Percentiles rank a stretch among this genome's conserved stretches.
These are phyloP conservation scores for Odocoileus hemionus DNA, from an alignment of 2,113 vertebrate species.

Conservation along the genomic window DNA sequence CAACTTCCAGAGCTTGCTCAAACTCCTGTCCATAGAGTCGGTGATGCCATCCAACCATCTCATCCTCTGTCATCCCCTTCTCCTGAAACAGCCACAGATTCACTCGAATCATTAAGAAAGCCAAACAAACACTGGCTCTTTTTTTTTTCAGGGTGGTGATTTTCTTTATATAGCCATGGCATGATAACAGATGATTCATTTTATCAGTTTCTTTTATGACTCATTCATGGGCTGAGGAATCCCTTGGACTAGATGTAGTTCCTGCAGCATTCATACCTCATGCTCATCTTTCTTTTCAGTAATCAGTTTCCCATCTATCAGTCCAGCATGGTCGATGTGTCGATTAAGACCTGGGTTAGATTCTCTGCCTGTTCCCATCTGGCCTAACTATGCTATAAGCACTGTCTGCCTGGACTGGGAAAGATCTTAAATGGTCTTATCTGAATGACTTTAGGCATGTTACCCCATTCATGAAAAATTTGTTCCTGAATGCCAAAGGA, in stretches of 20 bases:
- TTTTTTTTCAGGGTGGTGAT: background rate
- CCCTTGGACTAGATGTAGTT: background rate
- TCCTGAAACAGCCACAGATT: background rate
- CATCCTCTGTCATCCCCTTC: background rate
- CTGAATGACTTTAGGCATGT: background rate
- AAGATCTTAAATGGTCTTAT: background rate
- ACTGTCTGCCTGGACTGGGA: background rate
- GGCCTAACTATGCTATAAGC: background rate
- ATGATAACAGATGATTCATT: background rate
- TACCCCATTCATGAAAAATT: background rate
- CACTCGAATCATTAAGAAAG: background rate
- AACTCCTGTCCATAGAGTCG: background rate
- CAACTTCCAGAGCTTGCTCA: background rate
- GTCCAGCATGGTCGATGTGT: background rate
- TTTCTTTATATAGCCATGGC: background rate
- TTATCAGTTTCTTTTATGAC: background rate
- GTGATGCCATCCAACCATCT: background rate
- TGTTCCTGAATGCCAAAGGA: background rate
- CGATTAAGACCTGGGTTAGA: background rate
- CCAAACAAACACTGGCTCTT: background rate
- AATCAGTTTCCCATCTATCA: background rate
- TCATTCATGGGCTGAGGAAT: background rate
- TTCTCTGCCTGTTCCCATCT: background rate
- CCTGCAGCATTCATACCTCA: background rate
- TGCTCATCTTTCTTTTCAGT: background rate